phyloP scores from a whole-genome alignment of 2,888 invertebrate genomes.

The Heliconius aoede region DNA sequence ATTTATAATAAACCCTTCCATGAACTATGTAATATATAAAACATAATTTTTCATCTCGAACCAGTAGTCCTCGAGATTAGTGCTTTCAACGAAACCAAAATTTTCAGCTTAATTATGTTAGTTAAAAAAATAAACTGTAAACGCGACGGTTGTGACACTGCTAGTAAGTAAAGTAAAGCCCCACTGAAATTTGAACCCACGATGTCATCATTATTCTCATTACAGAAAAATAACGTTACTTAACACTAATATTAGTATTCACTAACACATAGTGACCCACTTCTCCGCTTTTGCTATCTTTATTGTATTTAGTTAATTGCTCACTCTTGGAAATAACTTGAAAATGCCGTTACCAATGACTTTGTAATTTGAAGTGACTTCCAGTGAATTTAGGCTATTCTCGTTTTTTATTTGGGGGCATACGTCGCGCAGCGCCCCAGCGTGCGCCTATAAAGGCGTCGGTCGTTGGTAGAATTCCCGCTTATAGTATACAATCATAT shows the following conservation, averaged over 20 bases:
- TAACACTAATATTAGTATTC: slow-evolving; percentile 33
- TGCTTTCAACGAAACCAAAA: too few species aligned
- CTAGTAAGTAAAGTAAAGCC: too few species aligned
- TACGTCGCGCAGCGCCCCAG: neutral
- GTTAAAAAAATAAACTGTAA: too few species aligned
- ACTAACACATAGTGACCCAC: slow-evolving; percentile 35
- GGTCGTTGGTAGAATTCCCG: neutral
- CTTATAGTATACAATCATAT: too few species aligned
- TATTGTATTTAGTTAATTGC: slow-evolving; percentile 36
- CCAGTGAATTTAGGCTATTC: slow-evolving; percentile 3
- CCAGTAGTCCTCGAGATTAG: too few species aligned
- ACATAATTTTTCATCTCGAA: too few species aligned
- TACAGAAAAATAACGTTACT: neutral
- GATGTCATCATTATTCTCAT: neutral
- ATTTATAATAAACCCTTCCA: too few species aligned
- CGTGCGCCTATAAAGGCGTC: neutral
- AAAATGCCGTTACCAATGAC: slow-evolving; percentile 31
- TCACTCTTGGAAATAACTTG: slow-evolving; percentile 12
- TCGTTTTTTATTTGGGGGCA: neutral
- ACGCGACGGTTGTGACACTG: too few species aligned
- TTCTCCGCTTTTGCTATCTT: slow-evolving; percentile 43
- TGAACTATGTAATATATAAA: too few species aligned
- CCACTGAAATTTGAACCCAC: neutral
- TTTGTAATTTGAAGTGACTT: slow-evolving; percentile 5
- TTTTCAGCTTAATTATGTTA: too few species aligned